phyloP scores from a whole-genome alignment of 2,797 vertebrate genomes.

The Naso thynnoides region DNA sequence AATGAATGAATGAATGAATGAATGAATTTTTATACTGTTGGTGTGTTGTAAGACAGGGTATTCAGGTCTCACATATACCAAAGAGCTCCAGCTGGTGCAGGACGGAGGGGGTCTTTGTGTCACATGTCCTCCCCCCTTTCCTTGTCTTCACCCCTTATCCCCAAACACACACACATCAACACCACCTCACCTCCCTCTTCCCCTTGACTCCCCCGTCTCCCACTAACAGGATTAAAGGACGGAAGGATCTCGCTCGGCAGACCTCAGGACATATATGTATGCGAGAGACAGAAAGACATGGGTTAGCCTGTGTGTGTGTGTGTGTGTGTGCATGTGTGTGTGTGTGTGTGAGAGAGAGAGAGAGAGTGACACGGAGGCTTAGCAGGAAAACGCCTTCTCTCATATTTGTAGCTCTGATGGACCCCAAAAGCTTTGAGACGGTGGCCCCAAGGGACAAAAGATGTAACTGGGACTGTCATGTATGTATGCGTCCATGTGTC shows the following conservation, averaged over 20 bases:
- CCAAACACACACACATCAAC: constrained; percentile 7
- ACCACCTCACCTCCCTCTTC: constrained; percentile 10
- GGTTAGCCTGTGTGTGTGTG: constrained; percentile 19
- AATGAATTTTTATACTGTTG: constrained; percentile 50
- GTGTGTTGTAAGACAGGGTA: constrained; percentile 36
- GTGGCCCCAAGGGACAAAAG: constrained; percentile 53
- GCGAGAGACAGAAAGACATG: constrained; percentile 28
- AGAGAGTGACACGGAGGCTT: constrained; percentile 14
- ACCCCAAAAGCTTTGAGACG: constrained; percentile 57
- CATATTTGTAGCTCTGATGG: constrained; percentile 49
- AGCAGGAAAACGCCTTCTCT: constrained; percentile 43
- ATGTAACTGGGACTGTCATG: constrained; percentile 50
- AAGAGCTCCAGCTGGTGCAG: constrained; percentile 83
- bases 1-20: constrained; percentile 22
- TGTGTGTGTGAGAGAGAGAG: background rate
- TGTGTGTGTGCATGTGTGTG: constrained; percentile 13
- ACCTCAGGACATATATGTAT: constrained; percentile 60
- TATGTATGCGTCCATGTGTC: constrained; percentile 59
- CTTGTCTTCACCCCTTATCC: constrained; percentile 38
- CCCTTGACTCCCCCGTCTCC: constrained; percentile 49
- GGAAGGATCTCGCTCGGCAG: constrained; percentile 71
- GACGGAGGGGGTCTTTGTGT: constrained; percentile 78
- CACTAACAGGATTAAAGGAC: constrained; percentile 86
- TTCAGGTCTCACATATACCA: constrained; percentile 55
- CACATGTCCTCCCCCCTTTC: constrained; percentile 28